Evolutionary conservation across 2,888 invertebrate species (phyloP).

Genomic region (Opisthograptis luteolata): DNA sequence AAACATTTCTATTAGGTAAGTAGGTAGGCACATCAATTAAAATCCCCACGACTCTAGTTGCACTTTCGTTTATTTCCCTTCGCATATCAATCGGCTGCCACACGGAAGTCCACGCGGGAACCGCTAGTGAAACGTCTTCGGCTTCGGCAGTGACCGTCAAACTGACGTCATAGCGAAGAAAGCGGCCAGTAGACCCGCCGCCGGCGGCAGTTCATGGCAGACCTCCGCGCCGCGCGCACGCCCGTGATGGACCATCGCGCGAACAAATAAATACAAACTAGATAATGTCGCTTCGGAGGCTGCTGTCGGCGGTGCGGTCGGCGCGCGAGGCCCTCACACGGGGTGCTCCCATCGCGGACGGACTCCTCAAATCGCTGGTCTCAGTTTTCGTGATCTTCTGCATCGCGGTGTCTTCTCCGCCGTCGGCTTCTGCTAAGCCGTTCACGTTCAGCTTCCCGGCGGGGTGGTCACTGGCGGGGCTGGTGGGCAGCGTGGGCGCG

Average conservation of each 20-base stretch:
- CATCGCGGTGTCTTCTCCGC: slow-evolving; percentile 76
- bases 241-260: slow-evolving; percentile 49
- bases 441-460: slow-evolving; percentile 77
- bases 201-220: slow-evolving; percentile 53
- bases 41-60: background rate
- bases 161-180: slow-evolving; percentile 53
- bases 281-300: slow-evolving; percentile 69
- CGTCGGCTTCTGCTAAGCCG: slow-evolving; percentile 75
- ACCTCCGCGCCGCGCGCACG: slow-evolving; percentile 56
- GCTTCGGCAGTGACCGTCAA: slow-evolving; percentile 53
- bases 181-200: slow-evolving; percentile 38
- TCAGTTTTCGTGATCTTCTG: slow-evolving; percentile 73
- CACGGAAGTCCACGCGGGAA: slow-evolving; percentile 41
- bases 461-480: slow-evolving; percentile 76
- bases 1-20: no score
- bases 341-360: slow-evolving; percentile 71
- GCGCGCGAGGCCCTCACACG: slow-evolving; percentile 70
- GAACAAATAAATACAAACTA: slow-evolving; percentile 28
- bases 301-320: slow-evolving; percentile 70
- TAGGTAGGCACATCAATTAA: slow-evolving; percentile 1
- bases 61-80: slow-evolving; percentile 22
- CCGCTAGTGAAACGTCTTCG: slow-evolving; percentile 40
- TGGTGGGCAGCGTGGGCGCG: slow-evolving; percentile 71
- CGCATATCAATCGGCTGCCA: slow-evolving; percentile 38
- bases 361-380: slow-evolving; percentile 70